phyloP scores from a whole-genome alignment of 2,797 vertebrate genomes.

The Myotis pilosus region DNA sequence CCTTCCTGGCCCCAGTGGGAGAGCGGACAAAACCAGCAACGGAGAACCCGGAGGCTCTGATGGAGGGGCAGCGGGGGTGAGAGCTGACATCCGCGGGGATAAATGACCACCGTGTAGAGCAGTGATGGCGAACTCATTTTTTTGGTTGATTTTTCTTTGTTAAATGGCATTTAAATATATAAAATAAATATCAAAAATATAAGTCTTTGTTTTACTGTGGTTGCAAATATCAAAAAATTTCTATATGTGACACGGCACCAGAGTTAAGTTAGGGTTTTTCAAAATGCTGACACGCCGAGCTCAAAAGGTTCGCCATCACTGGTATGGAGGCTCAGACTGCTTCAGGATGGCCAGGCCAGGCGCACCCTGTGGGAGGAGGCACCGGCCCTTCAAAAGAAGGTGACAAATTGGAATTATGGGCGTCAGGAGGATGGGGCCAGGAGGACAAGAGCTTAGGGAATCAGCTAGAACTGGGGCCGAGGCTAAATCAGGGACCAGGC shows the following conservation, averaged over 20 bases:
- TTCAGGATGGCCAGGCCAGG: neutral
- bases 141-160: too few relatives aligned
- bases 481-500: neutral
- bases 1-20: neutral
- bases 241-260: too few relatives aligned
- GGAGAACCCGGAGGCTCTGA: neutral
- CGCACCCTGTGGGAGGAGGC: neutral
- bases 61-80: neutral
- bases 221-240: too few relatives aligned
- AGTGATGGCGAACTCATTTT: too few relatives aligned
- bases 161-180: too few relatives aligned
- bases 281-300: too few relatives aligned
- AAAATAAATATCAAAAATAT: too few relatives aligned
- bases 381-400: too few relatives aligned
- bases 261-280: too few relatives aligned
- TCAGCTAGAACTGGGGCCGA: neutral
- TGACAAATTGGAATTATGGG: neutral
- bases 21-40: neutral
- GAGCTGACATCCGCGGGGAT: rapidly evolving
- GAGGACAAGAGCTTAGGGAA: neutral
- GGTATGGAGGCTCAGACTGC: too few relatives aligned
- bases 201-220: too few relatives aligned
- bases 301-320: too few relatives aligned
- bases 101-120: neutral
- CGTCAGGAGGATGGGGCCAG: neutral